These are phyloP conservation scores for Ashinkailepas kermadecensis DNA, from an alignment of 2,888 invertebrate species.

Conservation along the genomic window DNA sequence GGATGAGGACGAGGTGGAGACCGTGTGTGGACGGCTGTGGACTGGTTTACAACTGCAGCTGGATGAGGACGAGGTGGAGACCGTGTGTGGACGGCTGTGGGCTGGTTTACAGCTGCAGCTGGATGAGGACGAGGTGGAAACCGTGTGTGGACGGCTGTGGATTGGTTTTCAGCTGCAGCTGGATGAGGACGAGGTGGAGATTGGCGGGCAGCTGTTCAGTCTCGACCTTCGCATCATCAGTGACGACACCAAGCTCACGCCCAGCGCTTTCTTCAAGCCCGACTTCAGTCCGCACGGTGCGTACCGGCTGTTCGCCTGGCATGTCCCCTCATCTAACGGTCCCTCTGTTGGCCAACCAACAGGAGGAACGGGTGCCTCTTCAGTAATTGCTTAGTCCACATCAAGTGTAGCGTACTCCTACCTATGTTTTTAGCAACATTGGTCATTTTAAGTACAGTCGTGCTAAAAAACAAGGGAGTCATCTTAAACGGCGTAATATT, in stretches of 20 bases:
- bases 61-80: too few relatives aligned
- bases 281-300: slow-evolving; percentile 84
- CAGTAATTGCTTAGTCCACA: too few relatives aligned
- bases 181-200: slow-evolving; percentile 67
- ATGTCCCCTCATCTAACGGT: not conserved
- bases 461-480: too few relatives aligned
- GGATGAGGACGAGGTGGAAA: too few relatives aligned
- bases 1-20: slow-evolving; percentile 67
- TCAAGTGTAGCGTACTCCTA: too few relatives aligned
- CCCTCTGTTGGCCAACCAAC: not conserved
- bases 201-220: slow-evolving; percentile 69
- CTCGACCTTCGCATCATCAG: slow-evolving; percentile 78
- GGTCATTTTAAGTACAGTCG: too few relatives aligned
- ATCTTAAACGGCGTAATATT: too few relatives aligned
- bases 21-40: slow-evolving; percentile 42
- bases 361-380: too few relatives aligned
- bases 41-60: too few relatives aligned
- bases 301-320: slow-evolving; percentile 33
- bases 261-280: slow-evolving; percentile 71
- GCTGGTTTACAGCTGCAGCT: too few relatives aligned
- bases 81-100: too few relatives aligned
- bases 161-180: slow-evolving; percentile 59
- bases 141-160: not conserved
- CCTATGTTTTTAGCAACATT: too few relatives aligned
- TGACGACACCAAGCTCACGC: slow-evolving; percentile 70